Conservation (phyloP, 1,140 invertebrate species). For the Drosophila pruinosa region DNA sequence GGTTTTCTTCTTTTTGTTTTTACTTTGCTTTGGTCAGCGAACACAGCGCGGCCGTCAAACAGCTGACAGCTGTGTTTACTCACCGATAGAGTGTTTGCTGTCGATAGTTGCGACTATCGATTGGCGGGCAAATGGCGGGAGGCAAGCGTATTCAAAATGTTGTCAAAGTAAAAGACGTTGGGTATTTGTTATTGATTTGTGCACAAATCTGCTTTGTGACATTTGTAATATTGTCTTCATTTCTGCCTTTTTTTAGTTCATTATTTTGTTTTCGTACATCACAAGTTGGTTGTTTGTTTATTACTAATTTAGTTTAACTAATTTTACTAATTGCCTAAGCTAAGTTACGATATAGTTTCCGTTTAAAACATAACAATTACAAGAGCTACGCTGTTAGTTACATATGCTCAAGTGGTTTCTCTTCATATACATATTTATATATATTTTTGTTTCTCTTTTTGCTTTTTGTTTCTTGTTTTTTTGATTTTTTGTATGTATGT, state of each 20-base stretch:
- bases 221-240: conserved; percentile 36
- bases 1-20: conserved; percentile 10
- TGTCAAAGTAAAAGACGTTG: background rate
- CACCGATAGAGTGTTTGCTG: conserved; percentile 13
- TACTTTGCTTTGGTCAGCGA: background rate
- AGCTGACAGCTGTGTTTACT: conserved; percentile 18
- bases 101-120: conserved; percentile 8
- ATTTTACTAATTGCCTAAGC: conserved; percentile 32
- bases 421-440: conserved; percentile 29
- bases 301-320: conserved; percentile 65
- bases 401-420: conserved; percentile 8
- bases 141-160: conserved; percentile 3
- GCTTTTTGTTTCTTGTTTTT: conserved; percentile 26
- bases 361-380: conserved; percentile 69
- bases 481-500: too few relatives aligned
- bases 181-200: conserved; percentile 8
- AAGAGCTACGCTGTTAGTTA: conserved; percentile 39
- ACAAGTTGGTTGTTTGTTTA: conserved; percentile 69
- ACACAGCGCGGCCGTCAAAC: conserved; percentile 1
- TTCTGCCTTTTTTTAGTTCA: conserved; percentile 67
- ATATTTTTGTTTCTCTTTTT: conserved; percentile 28
- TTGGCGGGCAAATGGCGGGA: background rate
- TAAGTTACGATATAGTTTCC: conserved; percentile 7
- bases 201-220: conserved; percentile 2
- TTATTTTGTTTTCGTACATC: conserved; percentile 55